These are phyloP conservation scores for Helicoverpa zea DNA, from an alignment of 1,140 invertebrate species.

Conservation along the genomic window DNA sequence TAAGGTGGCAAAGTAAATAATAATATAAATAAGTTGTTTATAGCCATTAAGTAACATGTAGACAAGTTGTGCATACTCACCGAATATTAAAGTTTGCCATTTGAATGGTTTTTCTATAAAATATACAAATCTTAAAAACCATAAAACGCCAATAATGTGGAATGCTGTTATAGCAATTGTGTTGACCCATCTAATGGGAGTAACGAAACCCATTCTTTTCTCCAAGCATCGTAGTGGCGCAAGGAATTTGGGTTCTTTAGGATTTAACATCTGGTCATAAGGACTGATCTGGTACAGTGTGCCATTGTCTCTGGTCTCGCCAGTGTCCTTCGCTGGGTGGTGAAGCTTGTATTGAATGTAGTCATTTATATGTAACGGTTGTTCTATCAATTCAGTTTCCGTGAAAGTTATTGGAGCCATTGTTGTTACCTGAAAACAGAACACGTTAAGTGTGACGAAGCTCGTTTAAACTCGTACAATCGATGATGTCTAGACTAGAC, in stretches of 20 bases:
- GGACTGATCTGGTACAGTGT: neutral
- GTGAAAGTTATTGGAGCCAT: slow-evolving; percentile 59
- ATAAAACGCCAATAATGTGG: slow-evolving; percentile 58
- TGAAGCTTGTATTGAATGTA: slow-evolving; percentile 40
- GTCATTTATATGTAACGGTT: neutral
- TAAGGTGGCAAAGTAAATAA: too few species aligned
- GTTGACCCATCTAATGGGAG: slow-evolving; percentile 72
- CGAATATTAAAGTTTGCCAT: slow-evolving; percentile 66
- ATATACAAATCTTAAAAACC: slow-evolving; percentile 45
- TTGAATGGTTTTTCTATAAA: slow-evolving; percentile 38
- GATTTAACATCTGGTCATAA: slow-evolving; percentile 62
- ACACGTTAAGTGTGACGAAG: neutral
- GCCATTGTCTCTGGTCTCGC: neutral
- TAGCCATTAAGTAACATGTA: neutral
- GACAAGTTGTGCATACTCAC: slow-evolving; percentile 58
- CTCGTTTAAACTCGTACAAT: too few species aligned
- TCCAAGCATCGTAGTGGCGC: slow-evolving; percentile 68
- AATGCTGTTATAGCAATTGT: slow-evolving; percentile 61
- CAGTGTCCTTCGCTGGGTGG: slow-evolving; percentile 17
- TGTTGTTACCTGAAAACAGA: slow-evolving; percentile 45
- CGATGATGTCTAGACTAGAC: too few species aligned
- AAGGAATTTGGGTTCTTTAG: slow-evolving; percentile 66
- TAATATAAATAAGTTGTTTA: too few species aligned
- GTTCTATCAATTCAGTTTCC: slow-evolving; percentile 44
- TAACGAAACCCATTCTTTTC: slow-evolving; percentile 73